Evolutionary conservation across 2,888 invertebrate species (phyloP).

Genomic region (Clunio marinus): DNA sequence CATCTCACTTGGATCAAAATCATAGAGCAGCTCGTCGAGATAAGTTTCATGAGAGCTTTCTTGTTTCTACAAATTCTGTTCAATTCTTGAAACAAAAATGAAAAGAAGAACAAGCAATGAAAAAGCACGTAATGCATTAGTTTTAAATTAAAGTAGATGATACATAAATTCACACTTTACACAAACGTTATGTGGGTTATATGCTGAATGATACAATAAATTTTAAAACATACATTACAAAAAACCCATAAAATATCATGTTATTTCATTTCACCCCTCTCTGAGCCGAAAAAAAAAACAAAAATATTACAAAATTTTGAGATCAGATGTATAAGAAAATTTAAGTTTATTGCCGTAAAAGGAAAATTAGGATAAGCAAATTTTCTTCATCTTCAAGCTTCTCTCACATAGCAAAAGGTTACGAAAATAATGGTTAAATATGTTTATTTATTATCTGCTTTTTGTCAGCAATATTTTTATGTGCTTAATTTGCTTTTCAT

Average conservation of each 20-base stretch:
- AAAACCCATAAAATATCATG: slow-evolving; percentile 32
- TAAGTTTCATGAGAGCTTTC: background rate
- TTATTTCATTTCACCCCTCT: background rate
- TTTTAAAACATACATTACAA: slow-evolving; percentile 33
- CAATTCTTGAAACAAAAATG: background rate
- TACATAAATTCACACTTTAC: slow-evolving; percentile 33
- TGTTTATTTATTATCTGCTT: slow-evolving; percentile 13
- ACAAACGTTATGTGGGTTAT: slow-evolving; percentile 34
- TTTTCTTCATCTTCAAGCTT: background rate
- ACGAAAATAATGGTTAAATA: background rate
- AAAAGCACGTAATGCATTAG: slow-evolving; percentile 35
- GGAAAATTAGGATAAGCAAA: slow-evolving; percentile 34
- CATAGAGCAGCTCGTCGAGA: slow-evolving; percentile 8
- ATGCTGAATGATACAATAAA: slow-evolving; percentile 29
- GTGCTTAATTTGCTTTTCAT: background rate
- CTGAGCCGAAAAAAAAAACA: too few species aligned
- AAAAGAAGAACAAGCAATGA: background rate
- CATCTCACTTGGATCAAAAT: background rate
- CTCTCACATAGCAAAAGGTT: too few species aligned
- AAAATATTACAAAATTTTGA: background rate
- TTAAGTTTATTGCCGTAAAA: slow-evolving; percentile 23
- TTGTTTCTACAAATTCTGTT: too few species aligned
- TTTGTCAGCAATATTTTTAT: slow-evolving; percentile 20
- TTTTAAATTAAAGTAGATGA: slow-evolving; percentile 30
- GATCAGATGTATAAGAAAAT: slow-evolving; percentile 4